Percentiles rank a stretch among this genome's conserved stretches.
These are phyloP conservation scores for Furcula furcula DNA, from an alignment of 2,888 invertebrate species.

Conservation along the genomic window DNA sequence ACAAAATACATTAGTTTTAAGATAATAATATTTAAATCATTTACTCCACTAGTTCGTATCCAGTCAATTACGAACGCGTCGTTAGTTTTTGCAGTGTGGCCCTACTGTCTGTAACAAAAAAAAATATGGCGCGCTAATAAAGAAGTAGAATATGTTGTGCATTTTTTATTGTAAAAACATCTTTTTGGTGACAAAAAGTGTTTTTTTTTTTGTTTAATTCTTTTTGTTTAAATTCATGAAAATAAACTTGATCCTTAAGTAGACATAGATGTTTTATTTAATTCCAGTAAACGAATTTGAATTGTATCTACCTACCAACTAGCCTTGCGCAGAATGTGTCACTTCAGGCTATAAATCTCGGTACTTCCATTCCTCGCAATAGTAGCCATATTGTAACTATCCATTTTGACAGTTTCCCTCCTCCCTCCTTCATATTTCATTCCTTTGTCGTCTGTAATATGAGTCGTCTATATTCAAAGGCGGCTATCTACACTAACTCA, in stretches of 20 bases:
- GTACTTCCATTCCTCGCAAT: no score
- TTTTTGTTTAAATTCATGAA: conserved; percentile 26
- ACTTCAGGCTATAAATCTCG: no score
- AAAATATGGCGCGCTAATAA: conserved; percentile 9
- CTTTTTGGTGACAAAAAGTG: conserved; percentile 19
- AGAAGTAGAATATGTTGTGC: conserved; percentile 2
- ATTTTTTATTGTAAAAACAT: conserved; percentile 5
- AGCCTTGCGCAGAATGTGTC: no score
- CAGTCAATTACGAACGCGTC: conserved; percentile 19
- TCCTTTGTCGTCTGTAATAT: no score
- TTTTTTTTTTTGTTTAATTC: conserved; percentile 21
- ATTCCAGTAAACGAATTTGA: no score
- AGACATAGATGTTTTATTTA: conserved; percentile 23
- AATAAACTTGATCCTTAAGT: conserved; percentile 36
- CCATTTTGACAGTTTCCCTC: no score
- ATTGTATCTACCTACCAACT: no score
- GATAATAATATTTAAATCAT: conserved; percentile 20
- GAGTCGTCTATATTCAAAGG: no score
- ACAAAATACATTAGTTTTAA: conserved; percentile 30
- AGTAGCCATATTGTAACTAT: no score
- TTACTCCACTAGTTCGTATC: conserved; percentile 29
- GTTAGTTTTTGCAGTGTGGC: conserved; percentile 9
- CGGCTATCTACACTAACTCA: no score
- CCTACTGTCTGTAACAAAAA: conserved; percentile 11
- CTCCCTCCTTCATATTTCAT: no score